Base-by-base conservation (phyloP, 1,140 invertebrate genomes). In the Oryctes rhinoceros region DNA sequence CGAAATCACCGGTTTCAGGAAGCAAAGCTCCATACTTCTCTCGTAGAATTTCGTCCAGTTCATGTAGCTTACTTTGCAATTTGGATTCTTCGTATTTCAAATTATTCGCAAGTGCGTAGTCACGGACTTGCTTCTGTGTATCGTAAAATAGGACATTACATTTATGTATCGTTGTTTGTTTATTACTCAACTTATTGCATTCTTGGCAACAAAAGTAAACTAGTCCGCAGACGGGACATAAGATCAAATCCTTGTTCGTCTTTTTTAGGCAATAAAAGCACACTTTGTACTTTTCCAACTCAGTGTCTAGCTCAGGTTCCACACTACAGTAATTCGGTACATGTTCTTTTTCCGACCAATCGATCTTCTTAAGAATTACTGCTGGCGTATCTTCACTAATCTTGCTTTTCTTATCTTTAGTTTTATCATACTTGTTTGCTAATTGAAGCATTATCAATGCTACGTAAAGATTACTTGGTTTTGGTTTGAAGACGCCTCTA, bases 141-240 rank as follows among this genome's bases (percentile, higher is more conserved):
- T 83, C 78, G 76, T 86, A 86, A 80, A 85, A 86, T 5, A 80
- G 13, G 10, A 81, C 37, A 10, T 84, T 82, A 53, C 85, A 86
- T 20, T 76, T 79, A 53, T 81, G 80, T 35, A 78, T 20, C n/a
- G 37, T 59, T 11, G 39, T 0, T 18, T 78, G 10, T 59, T 81
- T 78, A 13, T 24, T 78, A 47, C 82, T 85, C 20, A 79, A 15
- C 37, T 76, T 81, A 78, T 86, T 86, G 62, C 85, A 86, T 65
- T 82, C 62, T 67, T 81, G 24, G 0, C 84, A 86, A 80, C 85
- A 86, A 75, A 86, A 86, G 76, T 83, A 80, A 10, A 86, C 82
- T 35, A 83, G 35, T 49, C 81, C 80, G 78, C 85, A 86, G 47
- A 78, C 80, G 1, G 85, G 84, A 76, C 85, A 86, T 9, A 74